Evolutionary conservation across 2,797 vertebrate species (phyloP).

Genomic region (Microctenopoma steveboyesi): DNA sequence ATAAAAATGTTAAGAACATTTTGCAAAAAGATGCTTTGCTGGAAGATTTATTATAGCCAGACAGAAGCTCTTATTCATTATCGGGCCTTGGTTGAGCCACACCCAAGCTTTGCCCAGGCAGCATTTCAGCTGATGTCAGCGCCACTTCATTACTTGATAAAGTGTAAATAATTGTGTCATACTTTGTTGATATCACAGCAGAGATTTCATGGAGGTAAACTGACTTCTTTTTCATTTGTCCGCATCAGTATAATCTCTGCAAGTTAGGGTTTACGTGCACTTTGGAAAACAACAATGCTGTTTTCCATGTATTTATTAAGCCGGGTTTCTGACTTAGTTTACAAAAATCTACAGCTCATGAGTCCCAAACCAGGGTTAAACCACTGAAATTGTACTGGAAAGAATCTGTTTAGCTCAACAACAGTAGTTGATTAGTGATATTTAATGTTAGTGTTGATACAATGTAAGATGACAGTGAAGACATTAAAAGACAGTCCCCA

Average conservation of each 20-base stretch:
- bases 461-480: conserved; percentile 32
- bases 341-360: conserved; percentile 24
- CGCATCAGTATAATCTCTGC: conserved; percentile 33
- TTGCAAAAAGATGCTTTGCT: conserved; percentile 12
- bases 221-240: conserved; percentile 20
- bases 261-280: conserved; percentile 60
- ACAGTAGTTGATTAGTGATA: conserved; percentile 46
- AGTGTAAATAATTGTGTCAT: conserved; percentile 68
- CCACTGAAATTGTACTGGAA: conserved; percentile 36
- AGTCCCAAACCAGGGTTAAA: conserved; percentile 32
- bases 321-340: conserved; percentile 57
- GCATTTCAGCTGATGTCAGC: conserved; percentile 27
- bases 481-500: conserved; percentile 16
- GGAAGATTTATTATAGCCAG: conserved; percentile 14
- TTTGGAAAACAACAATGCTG: conserved; percentile 56
- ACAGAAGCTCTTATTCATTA: conserved; percentile 20
- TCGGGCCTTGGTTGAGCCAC: conserved; percentile 11
- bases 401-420: conserved; percentile 33
- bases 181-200: conserved; percentile 26
- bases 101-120: conserved; percentile 4
- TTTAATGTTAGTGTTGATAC: conserved; percentile 38
- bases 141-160: conserved; percentile 36
- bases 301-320: conserved; percentile 48
- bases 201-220: conserved; percentile 29
- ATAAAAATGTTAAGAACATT: conserved; percentile 2